Base-by-base conservation (phyloP, 2,797 vertebrate genomes). In the Spatula clypeata region DNA sequence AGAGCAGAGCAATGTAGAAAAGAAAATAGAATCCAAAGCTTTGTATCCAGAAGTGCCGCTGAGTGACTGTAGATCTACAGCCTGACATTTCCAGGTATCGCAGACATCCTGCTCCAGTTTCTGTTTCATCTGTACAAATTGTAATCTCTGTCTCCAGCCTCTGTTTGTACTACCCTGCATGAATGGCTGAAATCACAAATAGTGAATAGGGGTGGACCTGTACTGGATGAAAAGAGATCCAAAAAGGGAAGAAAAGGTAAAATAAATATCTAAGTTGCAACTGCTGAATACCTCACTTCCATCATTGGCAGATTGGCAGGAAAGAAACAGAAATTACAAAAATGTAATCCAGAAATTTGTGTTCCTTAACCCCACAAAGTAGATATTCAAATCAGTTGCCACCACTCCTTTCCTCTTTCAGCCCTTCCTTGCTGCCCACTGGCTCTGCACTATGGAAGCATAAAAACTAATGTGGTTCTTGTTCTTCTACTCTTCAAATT, bases 371-470 rank as follows among this genome's bases (percentile, higher is more conserved):
- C 60, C 23, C 27, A 54, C 23, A n/a, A 82, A 62, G 27, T 44
- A 13, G 27, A 49, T 76, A 51, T 38, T 53, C 31, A 58, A 58
- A 66, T 62, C 31, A 54, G 4, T 23, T 76, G 23, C 13, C 18
- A 65, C 32, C 17, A 26, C 13, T 71, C 14, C 7, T 79, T 85
- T 72, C 20, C 5, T 74, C 32, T 91, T 72, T 27, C 34, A 79
- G 20, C 8, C 80, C 21, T 86, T 89, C 19, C 49, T 67, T 75
- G 19, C 36, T 93, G 32, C 18, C n/a, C 23, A 38, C 9, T 34
- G 69, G 12, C 12, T 91, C 81, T 93, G 55, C 80, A 51, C 32
- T 95, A 57, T 38, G 29, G 58, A 97, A 95, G 27, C 38, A 20
- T 29, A 15, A 13, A 72, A 60, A 86, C 79, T 69, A 58, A 79